Evolutionary conservation across 2,797 vertebrate species (phyloP).

Genomic region (Pseudomugil tenellus): DNA sequence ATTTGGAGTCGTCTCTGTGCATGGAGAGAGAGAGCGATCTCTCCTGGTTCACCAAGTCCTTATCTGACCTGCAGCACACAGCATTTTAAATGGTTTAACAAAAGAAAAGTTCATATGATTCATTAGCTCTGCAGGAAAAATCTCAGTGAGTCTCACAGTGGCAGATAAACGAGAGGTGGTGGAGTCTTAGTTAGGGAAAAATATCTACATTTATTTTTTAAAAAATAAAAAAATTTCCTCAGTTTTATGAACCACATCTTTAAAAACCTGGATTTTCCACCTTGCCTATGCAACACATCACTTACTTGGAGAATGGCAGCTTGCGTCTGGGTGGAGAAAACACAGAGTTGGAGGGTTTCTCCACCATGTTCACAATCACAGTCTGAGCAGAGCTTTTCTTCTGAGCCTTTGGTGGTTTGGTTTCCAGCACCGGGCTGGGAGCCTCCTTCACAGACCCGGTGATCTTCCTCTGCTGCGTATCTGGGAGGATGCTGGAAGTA

Average conservation of each 20-base stretch:
- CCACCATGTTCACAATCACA: constrained; percentile 78
- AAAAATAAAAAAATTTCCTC: no score
- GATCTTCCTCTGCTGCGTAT: constrained; percentile 42
- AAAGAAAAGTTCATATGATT: neutral
- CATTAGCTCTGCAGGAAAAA: neutral
- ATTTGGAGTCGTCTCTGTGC: constrained; percentile 69
- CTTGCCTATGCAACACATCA: neutral
- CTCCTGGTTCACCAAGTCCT: constrained; percentile 86
- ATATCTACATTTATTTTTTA: no score
- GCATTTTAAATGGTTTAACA: neutral
- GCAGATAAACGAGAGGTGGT: neutral
- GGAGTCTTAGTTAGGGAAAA: neutral
- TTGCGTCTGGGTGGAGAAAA: constrained; percentile 89
- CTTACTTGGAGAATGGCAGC: constrained; percentile 88
- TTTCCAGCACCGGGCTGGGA: constrained; percentile 64
- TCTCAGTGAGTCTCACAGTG: neutral
- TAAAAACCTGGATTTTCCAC: neutral
- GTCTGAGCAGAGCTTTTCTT: constrained; percentile 71
- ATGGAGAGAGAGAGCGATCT: constrained; percentile 78
- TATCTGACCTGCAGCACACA: constrained; percentile 81
- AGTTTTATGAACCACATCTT: no score
- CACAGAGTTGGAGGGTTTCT: constrained; percentile 69
- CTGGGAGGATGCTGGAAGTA: constrained; percentile 4
- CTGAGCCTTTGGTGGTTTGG: constrained; percentile 74
- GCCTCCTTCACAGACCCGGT: constrained; percentile 40